Evolutionary conservation across 1,140 invertebrate species (phyloP).

Genomic region (Hypothenemus hampei): DNA sequence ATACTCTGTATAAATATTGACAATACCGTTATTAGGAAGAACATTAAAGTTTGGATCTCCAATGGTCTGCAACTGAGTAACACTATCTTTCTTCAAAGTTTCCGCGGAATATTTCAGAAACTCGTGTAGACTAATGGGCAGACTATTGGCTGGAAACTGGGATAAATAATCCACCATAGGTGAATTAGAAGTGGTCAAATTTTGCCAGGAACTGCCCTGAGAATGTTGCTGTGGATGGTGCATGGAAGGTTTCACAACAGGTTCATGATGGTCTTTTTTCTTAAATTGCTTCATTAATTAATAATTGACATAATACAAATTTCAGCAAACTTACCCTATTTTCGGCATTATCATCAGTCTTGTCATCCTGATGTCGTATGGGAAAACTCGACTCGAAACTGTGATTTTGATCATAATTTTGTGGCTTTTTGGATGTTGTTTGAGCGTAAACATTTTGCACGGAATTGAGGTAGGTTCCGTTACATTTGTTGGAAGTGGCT

Average conservation of each 20-base stretch:
- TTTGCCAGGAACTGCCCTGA: constrained; percentile 57
- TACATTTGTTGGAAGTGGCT: constrained; percentile 36
- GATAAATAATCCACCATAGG: constrained; percentile 79
- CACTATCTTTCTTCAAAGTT: constrained; percentile 63
- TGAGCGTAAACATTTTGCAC: constrained; percentile 29
- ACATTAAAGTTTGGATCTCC: constrained; percentile 33
- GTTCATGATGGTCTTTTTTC: constrained; percentile 13
- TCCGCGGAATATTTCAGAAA: constrained; percentile 79
- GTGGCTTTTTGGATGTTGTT: constrained; percentile 34
- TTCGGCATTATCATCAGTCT: not conserved
- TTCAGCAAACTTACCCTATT: constrained; percentile 5
- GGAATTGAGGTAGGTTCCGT: constrained; percentile 35
- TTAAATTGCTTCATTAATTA: too few species aligned
- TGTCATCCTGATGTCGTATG: not conserved
- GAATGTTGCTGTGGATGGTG: constrained; percentile 25
- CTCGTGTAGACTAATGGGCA: constrained; percentile 75
- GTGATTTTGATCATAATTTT: constrained; percentile 37
- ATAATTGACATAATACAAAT: not conserved
- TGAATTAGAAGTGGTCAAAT: constrained; percentile 65
- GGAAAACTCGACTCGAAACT: constrained; percentile 33
- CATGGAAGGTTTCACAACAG: not conserved
- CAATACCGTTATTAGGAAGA: too few species aligned
- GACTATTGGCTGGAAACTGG: constrained; percentile 64
- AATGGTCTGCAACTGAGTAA: constrained; percentile 6
- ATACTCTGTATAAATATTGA: too few species aligned